Evolutionary conservation across 53 echinoderm and acorn worm species (phyloP), one percentile per base, ranked within the genome.

Genomic region (Antedon mediterranea): DNA sequence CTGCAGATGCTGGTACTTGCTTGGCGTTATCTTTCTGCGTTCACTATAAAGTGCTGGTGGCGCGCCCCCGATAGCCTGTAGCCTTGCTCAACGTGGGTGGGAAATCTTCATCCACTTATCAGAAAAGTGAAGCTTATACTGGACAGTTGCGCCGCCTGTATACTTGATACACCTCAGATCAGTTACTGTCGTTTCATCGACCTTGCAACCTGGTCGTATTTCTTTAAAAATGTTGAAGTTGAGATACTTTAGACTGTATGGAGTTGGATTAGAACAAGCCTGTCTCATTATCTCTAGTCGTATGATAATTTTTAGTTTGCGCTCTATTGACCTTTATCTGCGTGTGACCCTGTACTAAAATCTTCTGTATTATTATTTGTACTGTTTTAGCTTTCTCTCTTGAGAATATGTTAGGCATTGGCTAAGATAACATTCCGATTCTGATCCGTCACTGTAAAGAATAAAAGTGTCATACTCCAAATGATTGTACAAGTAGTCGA

Each of bases 151-250:
- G 37, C 31, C 75, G 29, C 28, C 76, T 4, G 5, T 75, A 32
- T 82, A 82, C 73, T 73, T 83, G 71, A 37, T 34, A 28, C 78
- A 33, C 73, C 71, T 0, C n/a, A 83, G 11, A 34, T 83, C 33
- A 26, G 78, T 83, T 27, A 83, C 83, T 0, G 83, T 79, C 80
- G 83, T 83, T 32, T 83, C 78, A n/a, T 83, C 78, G 78, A 79
- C 83, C 83, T 78, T 83, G 33, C 34, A 78, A 28, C 84, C 71
- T n/a, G 73, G 84, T 78, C 84, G 42, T 72, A 83, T 83, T 33
- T 78, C 79, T 42, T 11, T 30, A 84, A 83, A 83, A 34, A 83
- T 83, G 73, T 71, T 28, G 30, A 71, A 79, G 41, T 70, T 73
- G 30, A 83, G 71, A 28, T 79, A 83, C 73, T 83, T 79, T 2